A percentile compares a stretch with the other conserved stretches of the same genome.
Conservation (phyloP, 1,140 invertebrate genomes). For the Charaxes varanes region DNA sequence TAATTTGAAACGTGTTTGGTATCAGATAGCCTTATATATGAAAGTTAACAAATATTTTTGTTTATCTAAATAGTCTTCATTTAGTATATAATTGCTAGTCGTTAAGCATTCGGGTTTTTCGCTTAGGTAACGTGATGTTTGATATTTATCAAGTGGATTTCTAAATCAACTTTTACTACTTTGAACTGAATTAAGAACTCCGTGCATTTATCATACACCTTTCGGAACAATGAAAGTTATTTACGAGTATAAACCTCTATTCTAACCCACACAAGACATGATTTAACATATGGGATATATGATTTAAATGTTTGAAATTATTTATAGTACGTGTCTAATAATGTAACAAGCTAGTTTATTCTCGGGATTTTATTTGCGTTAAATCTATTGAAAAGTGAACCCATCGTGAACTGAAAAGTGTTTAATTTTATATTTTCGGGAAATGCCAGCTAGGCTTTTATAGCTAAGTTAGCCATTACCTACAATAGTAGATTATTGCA, state of each 20-base stretch:
- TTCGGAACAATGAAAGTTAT: conserved; percentile 50
- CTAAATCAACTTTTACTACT: neutral
- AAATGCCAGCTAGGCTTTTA: too few species aligned
- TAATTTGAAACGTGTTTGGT: conserved; percentile 18
- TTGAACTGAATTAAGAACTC: conserved; percentile 14
- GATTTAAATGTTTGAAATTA: conserved; percentile 13
- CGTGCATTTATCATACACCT: conserved; percentile 49
- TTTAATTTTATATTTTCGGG: too few species aligned
- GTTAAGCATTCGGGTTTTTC: conserved; percentile 8
- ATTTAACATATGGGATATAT: too few species aligned
- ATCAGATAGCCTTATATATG: conserved; percentile 13
- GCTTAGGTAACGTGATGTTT: conserved; percentile 2
- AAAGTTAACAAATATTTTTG: conserved; percentile 13
- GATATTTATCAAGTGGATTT: conserved; percentile 4
- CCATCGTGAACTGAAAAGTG: too few species aligned
- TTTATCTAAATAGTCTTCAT: conserved; percentile 13
- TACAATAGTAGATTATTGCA: too few species aligned
- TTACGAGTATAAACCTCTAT: conserved; percentile 33
- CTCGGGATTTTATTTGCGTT: too few species aligned
- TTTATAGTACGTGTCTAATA: conserved; percentile 14
- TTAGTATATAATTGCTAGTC: conserved; percentile 9
- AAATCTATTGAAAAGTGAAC: too few species aligned
- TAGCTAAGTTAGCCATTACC: too few species aligned
- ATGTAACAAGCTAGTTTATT: too few species aligned
- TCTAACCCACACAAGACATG: conserved; percentile 18